These are phyloP conservation scores for Euphonia xanthogaster DNA, from an alignment of 2,797 vertebrate genomes.

Conservation along the genomic window DNA sequence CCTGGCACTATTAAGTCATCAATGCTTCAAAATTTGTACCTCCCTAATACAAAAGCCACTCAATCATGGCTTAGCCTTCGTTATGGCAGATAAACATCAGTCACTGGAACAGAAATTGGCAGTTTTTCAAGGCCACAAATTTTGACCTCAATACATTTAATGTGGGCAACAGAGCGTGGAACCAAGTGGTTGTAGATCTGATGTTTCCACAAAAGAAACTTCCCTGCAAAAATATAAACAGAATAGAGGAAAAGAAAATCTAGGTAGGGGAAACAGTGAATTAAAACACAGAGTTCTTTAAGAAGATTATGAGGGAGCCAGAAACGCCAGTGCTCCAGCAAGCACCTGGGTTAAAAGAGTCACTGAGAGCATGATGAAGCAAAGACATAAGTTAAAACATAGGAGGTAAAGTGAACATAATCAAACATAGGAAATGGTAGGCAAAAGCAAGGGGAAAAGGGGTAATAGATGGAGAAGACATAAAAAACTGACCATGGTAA, in stretches of 20 bases:
- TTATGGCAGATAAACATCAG: constrained; percentile 15
- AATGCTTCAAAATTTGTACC: not conserved
- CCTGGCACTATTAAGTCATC: not conserved
- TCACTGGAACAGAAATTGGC: not conserved
- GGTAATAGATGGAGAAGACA: not conserved
- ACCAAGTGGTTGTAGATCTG: not conserved
- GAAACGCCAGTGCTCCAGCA: not conserved
- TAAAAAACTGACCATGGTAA: not conserved
- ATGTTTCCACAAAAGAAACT: not conserved
- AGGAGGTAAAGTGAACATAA: not conserved
- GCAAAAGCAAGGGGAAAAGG: not conserved
- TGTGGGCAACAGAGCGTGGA: not conserved
- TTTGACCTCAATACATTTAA: constrained; percentile 9
- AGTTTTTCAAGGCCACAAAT: constrained; percentile 31
- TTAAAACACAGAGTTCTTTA: not conserved
- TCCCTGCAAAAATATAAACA: not conserved
- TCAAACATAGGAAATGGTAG: not conserved
- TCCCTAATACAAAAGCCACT: constrained; percentile 5
- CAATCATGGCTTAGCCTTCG: not conserved
- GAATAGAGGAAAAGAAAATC: not conserved
- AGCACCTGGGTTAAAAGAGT: not conserved
- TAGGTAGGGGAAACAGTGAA: not conserved
- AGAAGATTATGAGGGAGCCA: not conserved
- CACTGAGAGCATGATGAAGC: not conserved
- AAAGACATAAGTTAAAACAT: not conserved